phyloP scores from a whole-genome alignment of 2,888 invertebrate species.

The Gibbula magus region DNA sequence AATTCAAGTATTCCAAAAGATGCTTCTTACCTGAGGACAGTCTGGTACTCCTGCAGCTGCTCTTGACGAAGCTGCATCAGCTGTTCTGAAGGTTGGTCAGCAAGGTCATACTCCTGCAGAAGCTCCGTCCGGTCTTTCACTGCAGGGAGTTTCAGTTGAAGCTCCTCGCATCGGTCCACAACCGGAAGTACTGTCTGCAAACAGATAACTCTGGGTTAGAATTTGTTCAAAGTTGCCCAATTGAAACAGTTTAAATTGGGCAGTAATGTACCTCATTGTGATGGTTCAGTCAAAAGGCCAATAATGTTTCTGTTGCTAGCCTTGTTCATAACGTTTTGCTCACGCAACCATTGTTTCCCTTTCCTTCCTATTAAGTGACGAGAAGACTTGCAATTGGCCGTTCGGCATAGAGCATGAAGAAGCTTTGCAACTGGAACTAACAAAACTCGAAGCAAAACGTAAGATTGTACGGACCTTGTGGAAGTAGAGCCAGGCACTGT shows the following conservation, averaged over 20 bases:
- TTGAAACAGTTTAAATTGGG: too few species aligned
- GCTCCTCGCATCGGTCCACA: slow-evolving; percentile 48
- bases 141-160: slow-evolving; percentile 50
- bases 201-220: too few species aligned
- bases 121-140: slow-evolving; percentile 56
- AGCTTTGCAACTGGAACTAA: too few species aligned
- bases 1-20: too few species aligned
- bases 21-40: slow-evolving; percentile 8
- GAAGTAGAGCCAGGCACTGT: slow-evolving; percentile 60
- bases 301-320: too few species aligned
- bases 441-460: background rate
- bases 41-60: slow-evolving; percentile 52
- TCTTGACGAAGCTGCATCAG: slow-evolving; percentile 46
- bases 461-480: slow-evolving; percentile 55
- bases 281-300: too few species aligned
- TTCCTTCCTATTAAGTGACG: too few species aligned
- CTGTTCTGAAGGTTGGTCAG: slow-evolving; percentile 37
- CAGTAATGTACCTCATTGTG: too few species aligned
- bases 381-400: too few species aligned
- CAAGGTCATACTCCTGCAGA: slow-evolving; percentile 58
- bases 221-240: too few species aligned
- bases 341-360: too few species aligned
- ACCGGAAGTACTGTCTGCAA: slow-evolving; percentile 62
- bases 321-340: too few species aligned
- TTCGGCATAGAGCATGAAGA: background rate